These are phyloP conservation scores for Apoda limacodes DNA, from an alignment of 2,888 invertebrate genomes.

Conservation along the genomic window DNA sequence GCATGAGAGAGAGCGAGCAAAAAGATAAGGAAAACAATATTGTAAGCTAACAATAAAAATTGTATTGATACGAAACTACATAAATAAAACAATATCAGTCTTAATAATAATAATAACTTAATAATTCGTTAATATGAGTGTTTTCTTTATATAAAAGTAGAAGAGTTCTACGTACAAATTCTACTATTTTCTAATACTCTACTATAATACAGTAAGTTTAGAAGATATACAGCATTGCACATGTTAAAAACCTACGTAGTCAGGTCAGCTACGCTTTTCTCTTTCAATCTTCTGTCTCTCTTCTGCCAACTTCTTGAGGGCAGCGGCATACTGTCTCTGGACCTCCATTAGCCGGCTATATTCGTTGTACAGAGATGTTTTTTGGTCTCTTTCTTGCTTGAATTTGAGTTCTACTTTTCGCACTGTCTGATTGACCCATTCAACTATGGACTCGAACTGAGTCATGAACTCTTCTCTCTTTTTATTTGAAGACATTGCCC, in stretches of 20 bases:
- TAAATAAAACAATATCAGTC: slow-evolving; percentile 42
- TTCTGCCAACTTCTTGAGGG: slow-evolving; percentile 48
- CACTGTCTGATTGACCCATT: slow-evolving; percentile 89
- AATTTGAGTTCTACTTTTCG: slow-evolving; percentile 76
- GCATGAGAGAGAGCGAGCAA: too few species aligned
- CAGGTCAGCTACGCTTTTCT: slow-evolving; percentile 21
- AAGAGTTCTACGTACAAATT: too few species aligned
- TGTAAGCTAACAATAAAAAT: too few species aligned
- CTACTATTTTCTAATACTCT: too few species aligned
- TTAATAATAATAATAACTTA: slow-evolving; percentile 26
- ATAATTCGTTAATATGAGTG: slow-evolving; percentile 12
- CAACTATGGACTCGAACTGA: slow-evolving; percentile 91
- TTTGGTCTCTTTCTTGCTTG: slow-evolving; percentile 44
- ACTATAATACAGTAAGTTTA: slow-evolving; percentile 3
- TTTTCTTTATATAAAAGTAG: too few species aligned
- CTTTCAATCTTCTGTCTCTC: slow-evolving; percentile 39
- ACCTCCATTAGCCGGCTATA: slow-evolving; percentile 53
- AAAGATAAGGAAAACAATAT: too few species aligned
- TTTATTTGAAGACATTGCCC: slow-evolving; percentile 84
- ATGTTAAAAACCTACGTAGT: too few species aligned
- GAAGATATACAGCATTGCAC: neutral
- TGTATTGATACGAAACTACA: too few species aligned
- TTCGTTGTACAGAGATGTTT: slow-evolving; percentile 42
- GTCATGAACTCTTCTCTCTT: slow-evolving; percentile 90
- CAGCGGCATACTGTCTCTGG: slow-evolving; percentile 57